Evolutionary conservation across 2,888 invertebrate species (phyloP), one percentile per base, ranked within the genome.

Genomic region (Cyclophora punctaria): DNA sequence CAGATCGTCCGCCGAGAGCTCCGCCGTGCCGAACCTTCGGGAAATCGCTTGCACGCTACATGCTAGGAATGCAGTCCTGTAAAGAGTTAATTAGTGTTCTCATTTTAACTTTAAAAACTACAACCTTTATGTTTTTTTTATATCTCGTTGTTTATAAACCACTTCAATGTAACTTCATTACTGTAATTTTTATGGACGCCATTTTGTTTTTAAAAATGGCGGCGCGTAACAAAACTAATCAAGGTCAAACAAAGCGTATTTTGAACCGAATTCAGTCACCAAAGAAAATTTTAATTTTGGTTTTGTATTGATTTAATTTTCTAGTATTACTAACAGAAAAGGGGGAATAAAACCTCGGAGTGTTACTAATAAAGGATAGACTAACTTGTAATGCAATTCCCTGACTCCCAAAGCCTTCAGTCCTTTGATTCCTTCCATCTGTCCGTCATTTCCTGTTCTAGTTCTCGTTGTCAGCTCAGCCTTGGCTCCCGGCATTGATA

Each of bases 11-110:
- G 96, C 92, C 0, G 93, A 92, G 68, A 95, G 80, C 62, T 97
- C 96, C 0, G 93, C 92, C 0, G 95, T 95, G 7, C 97, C 97
- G 77, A 98, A 97, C 80, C 96, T 91, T 0, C 95, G 92, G 49
- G 94, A 96, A 7, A 96, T 95, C 0, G 96, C 92, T 59, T 94
- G 93, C 3, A 98, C 95, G 67, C 96, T 96, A 78, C 98, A 98
- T 0, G 98, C 97, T 49, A 99, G 89, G 83, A 98, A 99, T 2
- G 98, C 96, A 78, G 98, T 93, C 70, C 95, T 93, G 80, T 43
- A 7, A 7, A 3, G 1, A 43, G 42, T 20, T 20, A 20, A 20
- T 20, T 20, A 3, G 20, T 7, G 7, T 43, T 43, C n/a, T 43
- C 7, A 43, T 43, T 7, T 43, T 43, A 20, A 20, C 20, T 20